A percentile compares a stretch with the other conserved stretches of the same genome.
phyloP scores from a whole-genome alignment of 2,888 invertebrate species.

The Argyresthia goedartella region DNA sequence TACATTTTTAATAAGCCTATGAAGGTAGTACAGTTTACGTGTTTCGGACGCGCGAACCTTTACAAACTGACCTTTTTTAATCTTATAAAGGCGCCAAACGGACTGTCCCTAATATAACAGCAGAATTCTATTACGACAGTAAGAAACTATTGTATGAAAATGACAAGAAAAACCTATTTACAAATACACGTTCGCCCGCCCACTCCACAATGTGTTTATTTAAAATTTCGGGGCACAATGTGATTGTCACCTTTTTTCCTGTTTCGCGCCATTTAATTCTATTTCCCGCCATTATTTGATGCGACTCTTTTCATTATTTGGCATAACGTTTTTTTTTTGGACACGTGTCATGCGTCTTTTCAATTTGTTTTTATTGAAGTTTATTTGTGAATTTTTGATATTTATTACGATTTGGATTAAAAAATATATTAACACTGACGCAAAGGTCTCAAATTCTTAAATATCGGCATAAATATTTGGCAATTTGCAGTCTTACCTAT shows the following conservation, averaged over 20 bases:
- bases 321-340: slow-evolving; percentile 28
- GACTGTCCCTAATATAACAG: no score
- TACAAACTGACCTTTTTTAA: background rate
- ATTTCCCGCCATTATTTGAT: slow-evolving; percentile 38
- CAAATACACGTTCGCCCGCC: slow-evolving; percentile 65
- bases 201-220: slow-evolving; percentile 70
- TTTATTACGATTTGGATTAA: no score
- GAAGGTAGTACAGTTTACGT: background rate
- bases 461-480: background rate
- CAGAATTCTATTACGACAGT: no score
- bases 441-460: background rate
- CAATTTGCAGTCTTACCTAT: background rate
- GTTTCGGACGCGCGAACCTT: background rate
- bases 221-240: slow-evolving; percentile 53
- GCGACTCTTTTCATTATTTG: background rate
- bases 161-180: slow-evolving; percentile 58
- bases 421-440: no score
- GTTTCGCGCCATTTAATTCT: slow-evolving; percentile 67
- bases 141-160: slow-evolving; percentile 27
- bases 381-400: slow-evolving; percentile 24
- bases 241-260: slow-evolving; percentile 51
- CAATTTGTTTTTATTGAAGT: slow-evolving; percentile 59
- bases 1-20: background rate
- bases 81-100: no score
- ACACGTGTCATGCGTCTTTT: slow-evolving; percentile 54